Evolutionary conservation across 2,797 vertebrate species (phyloP).

Genomic region (Staurois parvus): DNA sequence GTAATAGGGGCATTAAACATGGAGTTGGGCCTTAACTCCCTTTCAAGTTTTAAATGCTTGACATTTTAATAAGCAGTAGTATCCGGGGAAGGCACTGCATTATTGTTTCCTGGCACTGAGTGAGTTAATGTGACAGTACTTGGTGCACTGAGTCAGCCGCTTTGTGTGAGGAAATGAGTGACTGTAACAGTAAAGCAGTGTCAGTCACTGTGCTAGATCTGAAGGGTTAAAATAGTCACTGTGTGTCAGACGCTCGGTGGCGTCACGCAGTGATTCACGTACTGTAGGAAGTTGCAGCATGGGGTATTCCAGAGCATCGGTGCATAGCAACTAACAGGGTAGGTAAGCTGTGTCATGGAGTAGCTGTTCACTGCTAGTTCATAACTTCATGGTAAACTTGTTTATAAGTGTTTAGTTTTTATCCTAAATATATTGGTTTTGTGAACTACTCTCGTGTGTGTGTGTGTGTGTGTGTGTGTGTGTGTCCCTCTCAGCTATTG

Average conservation of each 20-base stretch:
- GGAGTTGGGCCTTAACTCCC: no score
- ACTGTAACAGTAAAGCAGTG: constrained; percentile 14
- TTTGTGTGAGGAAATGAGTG: constrained; percentile 14
- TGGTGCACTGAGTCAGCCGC: neutral
- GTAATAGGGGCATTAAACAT: no score
- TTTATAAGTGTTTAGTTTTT: no score
- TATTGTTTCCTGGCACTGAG: neutral
- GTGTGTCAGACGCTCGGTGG: constrained; percentile 13
- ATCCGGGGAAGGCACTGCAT: no score
- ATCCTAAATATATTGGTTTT: no score
- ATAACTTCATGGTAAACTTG: no score
- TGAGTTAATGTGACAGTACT: neutral
- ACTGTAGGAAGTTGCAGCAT: constrained; percentile 41
- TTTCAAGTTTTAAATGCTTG: no score
- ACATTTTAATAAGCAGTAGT: no score
- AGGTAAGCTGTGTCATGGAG: neutral
- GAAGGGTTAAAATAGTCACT: constrained; percentile 27
- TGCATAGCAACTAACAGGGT: neutral
- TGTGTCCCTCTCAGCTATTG: no score
- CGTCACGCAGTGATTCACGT: constrained; percentile 23
- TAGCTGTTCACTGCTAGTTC: no score
- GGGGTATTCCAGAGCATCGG: neutral
- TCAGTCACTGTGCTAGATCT: neutral
- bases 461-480: no score
- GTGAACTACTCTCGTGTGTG: no score